These are phyloP conservation scores for Palythoa grandis DNA, from an alignment of 92 coral and sea anemone genomes.

Conservation along the genomic window DNA sequence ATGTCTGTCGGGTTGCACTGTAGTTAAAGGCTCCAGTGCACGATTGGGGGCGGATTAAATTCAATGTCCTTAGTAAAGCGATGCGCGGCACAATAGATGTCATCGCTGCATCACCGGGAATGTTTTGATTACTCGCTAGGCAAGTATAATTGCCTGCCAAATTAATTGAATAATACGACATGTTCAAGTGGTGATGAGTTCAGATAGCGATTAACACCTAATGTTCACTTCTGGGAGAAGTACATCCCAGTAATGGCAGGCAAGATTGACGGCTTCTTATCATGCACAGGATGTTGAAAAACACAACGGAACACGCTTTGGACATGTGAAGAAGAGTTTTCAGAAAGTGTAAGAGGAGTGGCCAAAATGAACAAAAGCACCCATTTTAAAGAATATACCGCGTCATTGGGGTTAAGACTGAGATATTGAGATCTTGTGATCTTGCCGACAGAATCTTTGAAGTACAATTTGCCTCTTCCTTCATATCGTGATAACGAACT, in stretches of 20 bases:
- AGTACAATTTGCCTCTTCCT: neutral
- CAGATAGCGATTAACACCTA: constrained; percentile 99
- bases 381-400: constrained; percentile 49
- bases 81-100: constrained; percentile 92
- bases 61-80: constrained; percentile 85
- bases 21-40: constrained; percentile 76
- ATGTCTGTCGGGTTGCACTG: constrained; percentile 65
- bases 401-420: constrained; percentile 53
- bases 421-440: constrained; percentile 72
- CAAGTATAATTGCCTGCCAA: constrained; percentile 99
- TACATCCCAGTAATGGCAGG: constrained; percentile 71
- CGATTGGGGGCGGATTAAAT: constrained; percentile 98
- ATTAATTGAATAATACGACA: constrained; percentile 99
- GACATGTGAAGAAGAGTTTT: constrained; percentile 60
- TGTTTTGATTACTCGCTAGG: constrained; percentile 94
- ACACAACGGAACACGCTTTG: constrained; percentile 61
- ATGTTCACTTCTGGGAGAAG: constrained; percentile 79
- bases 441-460: constrained; percentile 79
- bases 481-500: constrained; percentile 24
- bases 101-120: constrained; percentile 73
- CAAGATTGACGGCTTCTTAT: constrained; percentile 64
- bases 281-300: constrained; percentile 59
- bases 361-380: constrained; percentile 57
- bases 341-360: constrained; percentile 68
- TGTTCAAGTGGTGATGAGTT: constrained; percentile 98